A percentile compares a stretch with the other conserved stretches of the same genome.
phyloP scores from a whole-genome alignment of 2,888 invertebrate species.

The Drosophila meridionalis region DNA sequence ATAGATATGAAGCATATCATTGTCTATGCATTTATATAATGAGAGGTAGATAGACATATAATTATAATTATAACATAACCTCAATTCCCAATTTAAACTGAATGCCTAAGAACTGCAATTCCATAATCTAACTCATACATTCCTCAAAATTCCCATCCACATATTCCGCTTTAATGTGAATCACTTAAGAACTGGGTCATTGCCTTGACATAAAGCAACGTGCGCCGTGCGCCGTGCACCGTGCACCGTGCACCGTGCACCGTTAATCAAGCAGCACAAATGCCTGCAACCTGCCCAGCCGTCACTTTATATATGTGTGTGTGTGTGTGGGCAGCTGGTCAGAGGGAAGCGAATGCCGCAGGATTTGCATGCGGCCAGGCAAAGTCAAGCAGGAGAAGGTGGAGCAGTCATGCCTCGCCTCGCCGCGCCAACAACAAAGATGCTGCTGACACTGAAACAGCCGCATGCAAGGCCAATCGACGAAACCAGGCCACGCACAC shows the following conservation, averaged over 20 bases:
- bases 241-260: neutral
- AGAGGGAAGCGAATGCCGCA: conserved; percentile 17
- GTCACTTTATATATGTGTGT: neutral
- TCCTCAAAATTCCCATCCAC: neutral
- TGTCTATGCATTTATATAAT: no score
- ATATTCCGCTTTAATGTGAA: neutral
- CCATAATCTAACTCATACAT: neutral
- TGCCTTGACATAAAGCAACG: neutral
- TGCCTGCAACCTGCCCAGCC: conserved; percentile 15
- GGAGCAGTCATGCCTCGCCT: neutral
- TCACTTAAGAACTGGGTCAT: conserved; percentile 42
- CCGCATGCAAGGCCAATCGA: conserved; percentile 73
- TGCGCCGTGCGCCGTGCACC: neutral
- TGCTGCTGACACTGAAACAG: conserved; percentile 73
- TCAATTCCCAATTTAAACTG: no score
- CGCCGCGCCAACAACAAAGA: conserved; percentile 48
- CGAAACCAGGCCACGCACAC: conserved; percentile 79
- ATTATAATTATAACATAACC: no score
- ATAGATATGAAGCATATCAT: no score
- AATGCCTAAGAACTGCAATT: neutral
- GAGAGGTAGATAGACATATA: no score
- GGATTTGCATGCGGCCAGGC: conserved; percentile 41
- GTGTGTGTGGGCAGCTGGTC: conserved; percentile 12
- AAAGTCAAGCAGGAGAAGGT: conserved; percentile 16
- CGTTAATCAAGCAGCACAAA: conserved; percentile 30